Evolutionary conservation across 2,888 invertebrate species (phyloP).

Genomic region (Apocheima hispidaria): DNA sequence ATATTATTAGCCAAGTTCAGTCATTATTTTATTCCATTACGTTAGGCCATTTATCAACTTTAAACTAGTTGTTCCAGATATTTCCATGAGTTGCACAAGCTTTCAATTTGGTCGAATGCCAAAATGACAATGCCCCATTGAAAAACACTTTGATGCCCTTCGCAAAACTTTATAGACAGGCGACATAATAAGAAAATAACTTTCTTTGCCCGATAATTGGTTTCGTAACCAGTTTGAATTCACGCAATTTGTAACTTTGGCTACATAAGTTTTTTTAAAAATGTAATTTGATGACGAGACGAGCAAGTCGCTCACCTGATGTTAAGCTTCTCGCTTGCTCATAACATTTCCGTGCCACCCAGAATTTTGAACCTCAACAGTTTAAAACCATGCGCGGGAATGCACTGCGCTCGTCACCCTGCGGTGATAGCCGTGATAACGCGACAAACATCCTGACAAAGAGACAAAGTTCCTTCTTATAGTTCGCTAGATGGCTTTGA

Average conservation of each 20-base stretch:
- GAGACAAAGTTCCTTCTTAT: too few relatives aligned
- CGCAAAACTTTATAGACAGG: constrained; percentile 5
- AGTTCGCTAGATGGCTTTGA: too few relatives aligned
- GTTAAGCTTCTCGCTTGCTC: too few relatives aligned
- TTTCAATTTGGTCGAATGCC: constrained; percentile 57
- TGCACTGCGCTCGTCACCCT: too few relatives aligned
- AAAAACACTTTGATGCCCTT: constrained; percentile 48
- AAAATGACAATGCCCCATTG: constrained; percentile 57
- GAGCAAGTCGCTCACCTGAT: too few relatives aligned
- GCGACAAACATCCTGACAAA: too few relatives aligned
- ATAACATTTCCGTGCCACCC: too few relatives aligned
- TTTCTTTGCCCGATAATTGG: constrained; percentile 15
- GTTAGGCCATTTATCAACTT: constrained; percentile 43
- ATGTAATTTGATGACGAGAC: too few relatives aligned
- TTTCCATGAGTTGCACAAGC: constrained; percentile 20
- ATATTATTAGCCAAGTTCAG: neutral
- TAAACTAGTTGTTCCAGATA: constrained; percentile 17
- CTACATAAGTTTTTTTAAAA: neutral
- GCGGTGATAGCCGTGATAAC: too few relatives aligned
- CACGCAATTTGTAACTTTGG: constrained; percentile 2
- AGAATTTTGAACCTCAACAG: too few relatives aligned
- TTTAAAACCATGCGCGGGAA: too few relatives aligned
- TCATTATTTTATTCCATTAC: constrained; percentile 30
- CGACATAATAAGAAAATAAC: constrained; percentile 5
- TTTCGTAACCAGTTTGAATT: constrained; percentile 1